Evolutionary conservation across 2,797 vertebrate species (phyloP), one percentile per base, ranked within the genome.

Genomic region (Morelia viridis): DNA sequence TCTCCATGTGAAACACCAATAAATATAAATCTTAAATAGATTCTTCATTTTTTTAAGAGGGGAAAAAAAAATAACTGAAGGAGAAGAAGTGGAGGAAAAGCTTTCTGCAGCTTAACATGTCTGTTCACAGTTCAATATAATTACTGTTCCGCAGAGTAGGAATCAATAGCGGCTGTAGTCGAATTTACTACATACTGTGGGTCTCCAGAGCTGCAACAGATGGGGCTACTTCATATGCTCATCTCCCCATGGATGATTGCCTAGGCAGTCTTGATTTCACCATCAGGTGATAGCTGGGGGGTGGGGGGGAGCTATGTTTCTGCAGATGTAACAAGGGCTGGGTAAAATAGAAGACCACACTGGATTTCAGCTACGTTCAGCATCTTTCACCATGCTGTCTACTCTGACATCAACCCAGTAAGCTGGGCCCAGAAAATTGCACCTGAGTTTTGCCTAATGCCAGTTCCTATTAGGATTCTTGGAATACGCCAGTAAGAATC

Each of bases 141-240:
- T 99, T 98, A 98, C 98, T 98, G 98, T 97, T 98, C 97, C 97
- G 96, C 97, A 93, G 98, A 97, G 96, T 95, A 97, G 86, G 24
- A 96, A 99, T 98, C 98, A 96, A 98, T 99, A 98, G 96, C 92
- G 96, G 97, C 97, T 97, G 97, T 97, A 98, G 97, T 97, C 97
- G 94, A 97, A 98, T 98, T 80, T 80, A 80, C 98, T 98, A 98
- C 98, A 98, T 98, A 98, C 97, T 93, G 96, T 12, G 17, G 90
- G 97, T 97, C 97, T 98, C 98, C 98, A 96, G 97, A 97, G 97
- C 96, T 96, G 96, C 96, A 87, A 24, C 28, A 57, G 93, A 97
- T 98, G 98, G 97, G 98, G 98, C 98, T 97, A 98, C 96, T 97
- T 97, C 98, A 97, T 97, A 96, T 97, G 96, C 96, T 95, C 95